Percentiles rank a stretch among this genome's conserved stretches.
These are phyloP conservation scores for Agonopterix subpropinquella DNA, from an alignment of 2,888 invertebrate genomes.

Conservation along the genomic window DNA sequence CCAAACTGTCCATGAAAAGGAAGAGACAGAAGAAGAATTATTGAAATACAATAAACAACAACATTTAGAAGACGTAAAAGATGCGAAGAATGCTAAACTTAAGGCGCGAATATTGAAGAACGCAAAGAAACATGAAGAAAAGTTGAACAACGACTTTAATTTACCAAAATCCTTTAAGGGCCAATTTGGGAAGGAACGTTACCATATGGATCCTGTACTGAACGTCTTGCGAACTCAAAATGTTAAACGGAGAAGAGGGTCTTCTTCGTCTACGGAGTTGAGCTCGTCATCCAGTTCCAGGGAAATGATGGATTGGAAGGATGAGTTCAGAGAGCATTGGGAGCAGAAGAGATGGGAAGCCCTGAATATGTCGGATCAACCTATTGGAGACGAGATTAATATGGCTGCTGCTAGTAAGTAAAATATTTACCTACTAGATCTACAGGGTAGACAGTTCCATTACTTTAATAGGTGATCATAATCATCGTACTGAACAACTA, in stretches of 20 bases:
- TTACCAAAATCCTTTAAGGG: background rate
- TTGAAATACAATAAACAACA: no score
- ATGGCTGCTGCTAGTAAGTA: slow-evolving; percentile 56
- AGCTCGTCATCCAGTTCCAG: slow-evolving; percentile 19
- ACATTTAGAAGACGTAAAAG: background rate
- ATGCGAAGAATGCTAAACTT: slow-evolving; percentile 7
- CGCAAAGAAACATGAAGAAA: slow-evolving; percentile 5
- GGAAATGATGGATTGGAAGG: slow-evolving; percentile 28
- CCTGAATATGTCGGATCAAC: background rate
- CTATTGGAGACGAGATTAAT: slow-evolving; percentile 26
- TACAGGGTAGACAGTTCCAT: no score
- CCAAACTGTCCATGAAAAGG: no score
- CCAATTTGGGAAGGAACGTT: slow-evolving; percentile 12
- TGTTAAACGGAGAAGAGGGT: background rate
- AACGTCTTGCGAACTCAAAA: slow-evolving; percentile 20
- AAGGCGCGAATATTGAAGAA: slow-evolving; percentile 11
- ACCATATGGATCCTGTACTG: slow-evolving; percentile 34
- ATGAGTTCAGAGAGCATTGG: slow-evolving; percentile 31
- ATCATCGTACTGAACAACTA: no score
- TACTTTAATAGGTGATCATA: no score
- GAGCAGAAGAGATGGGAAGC: slow-evolving; percentile 3
- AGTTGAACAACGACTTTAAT: background rate
- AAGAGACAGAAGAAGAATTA: no score
- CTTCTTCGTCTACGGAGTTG: background rate
- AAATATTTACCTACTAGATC: background rate